Conservation (phyloP, 2,888 invertebrate species). For the Leptinotarsa rubiginosa region DNA sequence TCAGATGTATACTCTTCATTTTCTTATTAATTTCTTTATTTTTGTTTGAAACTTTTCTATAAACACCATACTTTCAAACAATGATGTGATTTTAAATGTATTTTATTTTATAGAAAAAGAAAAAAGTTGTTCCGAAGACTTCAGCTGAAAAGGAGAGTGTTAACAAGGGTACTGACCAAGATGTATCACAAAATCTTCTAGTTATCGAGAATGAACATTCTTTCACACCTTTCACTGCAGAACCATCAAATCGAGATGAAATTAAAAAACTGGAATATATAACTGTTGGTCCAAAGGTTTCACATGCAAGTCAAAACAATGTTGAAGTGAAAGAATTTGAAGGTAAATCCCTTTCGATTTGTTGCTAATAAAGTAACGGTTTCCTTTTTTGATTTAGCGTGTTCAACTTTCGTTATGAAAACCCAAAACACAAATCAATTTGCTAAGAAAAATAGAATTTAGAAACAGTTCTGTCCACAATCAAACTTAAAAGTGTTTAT, state of each 20-base stretch:
- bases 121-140: not conserved
- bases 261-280: not conserved
- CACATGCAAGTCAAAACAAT: not conserved
- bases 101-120: not conserved
- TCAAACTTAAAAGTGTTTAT: too few species aligned
- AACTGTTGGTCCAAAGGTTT: not conserved
- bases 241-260: not conserved
- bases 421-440: too few species aligned
- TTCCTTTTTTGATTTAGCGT: too few species aligned
- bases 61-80: not conserved
- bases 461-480: too few species aligned
- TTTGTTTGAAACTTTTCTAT: too few species aligned
- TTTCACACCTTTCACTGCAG: not conserved
- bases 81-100: not conserved
- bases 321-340: not conserved
- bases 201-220: not conserved
- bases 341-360: not conserved
- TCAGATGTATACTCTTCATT: too few species aligned
- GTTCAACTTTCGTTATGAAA: too few species aligned
- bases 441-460: too few species aligned
- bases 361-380: too few species aligned
- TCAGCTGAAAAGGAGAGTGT: not conserved
- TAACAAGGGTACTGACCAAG: not conserved
- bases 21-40: too few species aligned
- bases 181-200: not conserved